These are phyloP conservation scores for Clupea harengus DNA, from an alignment of 2,113 vertebrate genomes.

Conservation along the genomic window DNA sequence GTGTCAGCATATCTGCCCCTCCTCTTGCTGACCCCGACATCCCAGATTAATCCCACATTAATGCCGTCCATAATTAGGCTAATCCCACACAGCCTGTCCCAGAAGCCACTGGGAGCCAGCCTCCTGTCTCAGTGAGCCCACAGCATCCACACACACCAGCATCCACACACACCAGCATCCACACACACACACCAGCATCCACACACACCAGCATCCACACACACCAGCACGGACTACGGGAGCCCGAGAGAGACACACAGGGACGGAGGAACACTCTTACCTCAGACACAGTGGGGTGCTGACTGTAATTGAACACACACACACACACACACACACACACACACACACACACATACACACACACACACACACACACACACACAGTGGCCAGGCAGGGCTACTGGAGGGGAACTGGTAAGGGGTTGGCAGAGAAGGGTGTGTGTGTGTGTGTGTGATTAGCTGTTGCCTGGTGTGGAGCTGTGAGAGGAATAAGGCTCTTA, in stretches of 20 bases:
- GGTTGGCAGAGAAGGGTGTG: neutral
- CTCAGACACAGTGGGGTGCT: neutral
- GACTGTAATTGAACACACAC: neutral
- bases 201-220: too few species aligned
- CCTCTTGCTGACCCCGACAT: neutral
- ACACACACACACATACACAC: neutral
- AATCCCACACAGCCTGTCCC: neutral
- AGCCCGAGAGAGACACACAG: neutral
- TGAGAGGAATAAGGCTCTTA: slow-evolving; percentile 32
- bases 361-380: neutral
- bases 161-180: too few species aligned
- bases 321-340: neutral
- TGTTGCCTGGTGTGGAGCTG: slow-evolving; percentile 2
- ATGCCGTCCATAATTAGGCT: neutral
- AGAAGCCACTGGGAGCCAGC: neutral
- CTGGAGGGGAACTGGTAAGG: neutral
- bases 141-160: neutral
- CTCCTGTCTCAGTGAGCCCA: neutral
- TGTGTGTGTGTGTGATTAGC: slow-evolving; percentile 19
- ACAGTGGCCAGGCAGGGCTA: neutral
- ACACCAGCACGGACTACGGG: neutral
- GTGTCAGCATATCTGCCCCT: neutral
- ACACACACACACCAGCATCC: too few species aligned
- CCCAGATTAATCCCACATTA: neutral
- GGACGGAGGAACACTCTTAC: neutral